Evolutionary conservation across 2,888 invertebrate genomes (phyloP).

Genomic region (Autographa pulchrina): DNA sequence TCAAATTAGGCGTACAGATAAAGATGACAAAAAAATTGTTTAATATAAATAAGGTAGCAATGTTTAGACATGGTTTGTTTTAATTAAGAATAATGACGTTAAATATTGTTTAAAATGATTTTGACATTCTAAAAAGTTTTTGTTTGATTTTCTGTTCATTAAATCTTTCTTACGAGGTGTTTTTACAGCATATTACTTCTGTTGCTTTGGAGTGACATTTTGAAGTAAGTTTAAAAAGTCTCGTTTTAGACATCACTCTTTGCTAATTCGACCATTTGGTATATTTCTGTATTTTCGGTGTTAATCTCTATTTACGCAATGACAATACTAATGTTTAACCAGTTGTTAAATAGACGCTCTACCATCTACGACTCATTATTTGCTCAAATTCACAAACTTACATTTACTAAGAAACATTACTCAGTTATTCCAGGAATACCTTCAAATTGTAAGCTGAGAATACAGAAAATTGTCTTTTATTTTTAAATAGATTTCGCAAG

Average conservation of each 20-base stretch:
- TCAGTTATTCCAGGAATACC: not conserved
- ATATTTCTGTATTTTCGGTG: not conserved
- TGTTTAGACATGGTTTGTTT: conserved; percentile 28
- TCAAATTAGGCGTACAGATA: conserved; percentile 56
- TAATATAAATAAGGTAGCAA: conserved; percentile 24
- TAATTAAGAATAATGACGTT: not conserved
- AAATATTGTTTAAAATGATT: not conserved
- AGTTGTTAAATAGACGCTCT: not conserved
- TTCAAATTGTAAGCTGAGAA: not conserved
- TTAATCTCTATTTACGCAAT: not conserved
- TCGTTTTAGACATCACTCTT: not conserved
- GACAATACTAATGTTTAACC: not conserved
- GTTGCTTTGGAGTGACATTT: too few species aligned
- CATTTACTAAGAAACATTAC: not conserved
- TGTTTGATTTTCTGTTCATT: too few species aligned
- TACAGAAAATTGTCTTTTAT: conserved; percentile 17
- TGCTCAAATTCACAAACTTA: not conserved
- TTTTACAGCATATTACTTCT: too few species aligned
- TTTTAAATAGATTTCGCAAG: conserved; percentile 8
- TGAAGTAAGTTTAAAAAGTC: too few species aligned
- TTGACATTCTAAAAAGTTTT: too few species aligned
- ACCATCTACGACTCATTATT: not conserved
- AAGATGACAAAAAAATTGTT: conserved; percentile 47
- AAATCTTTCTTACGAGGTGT: too few species aligned
- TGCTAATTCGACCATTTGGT: not conserved